Conservation (phyloP, 2,113 vertebrate genomes). For the Mugil cephalus region DNA sequence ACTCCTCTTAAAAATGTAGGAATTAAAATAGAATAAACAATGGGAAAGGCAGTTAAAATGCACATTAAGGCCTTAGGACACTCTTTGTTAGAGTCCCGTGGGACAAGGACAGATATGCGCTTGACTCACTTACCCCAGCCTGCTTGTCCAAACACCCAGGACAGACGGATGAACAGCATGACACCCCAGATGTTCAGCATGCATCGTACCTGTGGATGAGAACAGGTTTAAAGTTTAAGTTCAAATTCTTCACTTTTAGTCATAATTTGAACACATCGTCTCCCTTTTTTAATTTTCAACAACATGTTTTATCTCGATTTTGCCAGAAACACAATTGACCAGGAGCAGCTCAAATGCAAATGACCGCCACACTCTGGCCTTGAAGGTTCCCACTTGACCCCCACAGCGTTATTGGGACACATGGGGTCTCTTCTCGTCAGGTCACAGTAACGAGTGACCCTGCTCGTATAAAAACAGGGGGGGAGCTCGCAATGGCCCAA, state of each 20-base stretch:
- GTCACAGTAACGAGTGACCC: slow-evolving; percentile 14
- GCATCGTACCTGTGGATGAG: slow-evolving; percentile 91
- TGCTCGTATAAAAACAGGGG: slow-evolving; percentile 15
- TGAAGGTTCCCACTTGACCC: not conserved
- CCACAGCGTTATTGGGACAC: not conserved
- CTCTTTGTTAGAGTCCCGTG: no score
- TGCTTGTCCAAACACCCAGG: slow-evolving; percentile 98
- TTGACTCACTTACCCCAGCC: slow-evolving; percentile 90
- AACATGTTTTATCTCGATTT: not conserved
- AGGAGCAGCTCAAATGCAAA: slow-evolving; percentile 8
- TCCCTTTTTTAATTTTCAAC: no score
- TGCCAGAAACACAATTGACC: slow-evolving; percentile 6
- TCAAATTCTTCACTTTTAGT: not conserved
- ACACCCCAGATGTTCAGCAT: slow-evolving; percentile 99
- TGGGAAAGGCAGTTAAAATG: no score
- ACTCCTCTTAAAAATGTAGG: no score
- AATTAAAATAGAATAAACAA: not conserved
- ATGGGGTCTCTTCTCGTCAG: not conserved
- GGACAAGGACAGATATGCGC: not conserved
- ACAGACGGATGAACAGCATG: slow-evolving; percentile 99
- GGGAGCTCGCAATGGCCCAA: slow-evolving; percentile 9
- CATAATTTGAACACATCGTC: no score
- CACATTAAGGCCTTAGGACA: no score
- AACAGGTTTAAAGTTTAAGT: slow-evolving; percentile 9
- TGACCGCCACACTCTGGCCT: not conserved